Evolutionary conservation across 2,113 vertebrate species (phyloP).

Genomic region (Athene cunicularia): DNA sequence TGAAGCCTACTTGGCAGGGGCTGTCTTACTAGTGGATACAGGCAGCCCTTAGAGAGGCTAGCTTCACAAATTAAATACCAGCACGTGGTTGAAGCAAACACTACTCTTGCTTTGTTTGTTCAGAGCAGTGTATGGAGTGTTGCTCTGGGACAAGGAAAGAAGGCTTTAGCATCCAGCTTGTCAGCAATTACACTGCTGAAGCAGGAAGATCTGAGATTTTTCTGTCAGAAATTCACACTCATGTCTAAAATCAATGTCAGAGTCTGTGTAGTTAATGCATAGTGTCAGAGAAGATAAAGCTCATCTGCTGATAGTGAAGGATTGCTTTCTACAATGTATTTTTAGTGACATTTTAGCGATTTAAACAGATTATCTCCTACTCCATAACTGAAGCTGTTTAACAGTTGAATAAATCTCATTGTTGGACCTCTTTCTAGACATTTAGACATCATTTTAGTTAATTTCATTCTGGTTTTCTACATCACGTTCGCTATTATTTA

Average conservation of each 20-base stretch:
- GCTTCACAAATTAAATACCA: neutral
- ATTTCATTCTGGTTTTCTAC: neutral
- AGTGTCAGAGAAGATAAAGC: neutral
- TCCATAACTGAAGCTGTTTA: neutral
- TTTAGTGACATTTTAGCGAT: neutral
- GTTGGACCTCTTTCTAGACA: neutral
- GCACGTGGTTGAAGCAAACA: fast-evolving
- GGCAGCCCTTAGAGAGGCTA: neutral
- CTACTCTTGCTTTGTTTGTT: neutral
- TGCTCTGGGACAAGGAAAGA: neutral
- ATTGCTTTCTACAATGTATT: neutral
- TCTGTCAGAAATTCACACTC: neutral
- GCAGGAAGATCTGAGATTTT: neutral
- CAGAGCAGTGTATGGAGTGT: neutral
- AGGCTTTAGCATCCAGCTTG: neutral
- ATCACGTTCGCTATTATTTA: neutral
- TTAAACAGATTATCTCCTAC: neutral
- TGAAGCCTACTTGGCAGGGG: neutral
- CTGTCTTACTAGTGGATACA: neutral
- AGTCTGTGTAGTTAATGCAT: neutral
- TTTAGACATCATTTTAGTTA: neutral
- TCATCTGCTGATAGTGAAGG: neutral
- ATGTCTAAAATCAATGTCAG: neutral
- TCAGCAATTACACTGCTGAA: neutral
- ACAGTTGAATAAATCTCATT: neutral